These are phyloP conservation scores for Menidia menidia DNA, from an alignment of 2,797 vertebrate species.

Conservation along the genomic window DNA sequence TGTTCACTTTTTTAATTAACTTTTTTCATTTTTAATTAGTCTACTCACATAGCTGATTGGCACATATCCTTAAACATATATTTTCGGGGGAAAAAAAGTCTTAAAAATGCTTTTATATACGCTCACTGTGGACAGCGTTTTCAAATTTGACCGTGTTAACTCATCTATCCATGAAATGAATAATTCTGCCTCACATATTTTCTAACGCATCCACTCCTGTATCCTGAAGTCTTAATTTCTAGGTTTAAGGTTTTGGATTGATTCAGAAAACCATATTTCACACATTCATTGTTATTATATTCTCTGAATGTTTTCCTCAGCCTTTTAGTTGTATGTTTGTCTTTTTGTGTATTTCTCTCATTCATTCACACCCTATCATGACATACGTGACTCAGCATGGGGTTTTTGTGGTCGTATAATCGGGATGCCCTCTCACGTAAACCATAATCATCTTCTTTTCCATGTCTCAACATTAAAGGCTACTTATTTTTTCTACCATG, in stretches of 20 bases:
- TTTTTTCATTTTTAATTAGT: too few relatives aligned
- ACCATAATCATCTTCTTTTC: slow-evolving; percentile 83
- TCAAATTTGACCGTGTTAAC: neutral
- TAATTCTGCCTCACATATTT: neutral
- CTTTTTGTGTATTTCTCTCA: slow-evolving; percentile 27
- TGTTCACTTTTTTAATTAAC: too few relatives aligned
- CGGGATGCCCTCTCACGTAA: slow-evolving; percentile 70
- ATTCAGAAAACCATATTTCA: neutral
- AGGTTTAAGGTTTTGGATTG: too few relatives aligned
- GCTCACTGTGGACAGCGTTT: neutral
- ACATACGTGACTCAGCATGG: slow-evolving; percentile 76
- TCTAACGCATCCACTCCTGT: neutral
- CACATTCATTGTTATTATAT: slow-evolving; percentile 24
- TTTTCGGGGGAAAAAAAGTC: too few relatives aligned
- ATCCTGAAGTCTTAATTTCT: neutral
- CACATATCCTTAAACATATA: too few relatives aligned
- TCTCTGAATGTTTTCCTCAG: slow-evolving; percentile 20
- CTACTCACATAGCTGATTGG: too few relatives aligned
- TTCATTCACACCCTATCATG: slow-evolving; percentile 68
- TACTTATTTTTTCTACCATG: slow-evolving; percentile 71
- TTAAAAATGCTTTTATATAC: neutral
- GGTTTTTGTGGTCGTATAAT: slow-evolving; percentile 74
- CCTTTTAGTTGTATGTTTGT: slow-evolving; percentile 13
- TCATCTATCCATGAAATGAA: neutral
- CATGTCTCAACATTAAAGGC: slow-evolving; percentile 78